Evolutionary conservation across 2,113 vertebrate genomes (phyloP).

Genomic region (Archilochus colubris): DNA sequence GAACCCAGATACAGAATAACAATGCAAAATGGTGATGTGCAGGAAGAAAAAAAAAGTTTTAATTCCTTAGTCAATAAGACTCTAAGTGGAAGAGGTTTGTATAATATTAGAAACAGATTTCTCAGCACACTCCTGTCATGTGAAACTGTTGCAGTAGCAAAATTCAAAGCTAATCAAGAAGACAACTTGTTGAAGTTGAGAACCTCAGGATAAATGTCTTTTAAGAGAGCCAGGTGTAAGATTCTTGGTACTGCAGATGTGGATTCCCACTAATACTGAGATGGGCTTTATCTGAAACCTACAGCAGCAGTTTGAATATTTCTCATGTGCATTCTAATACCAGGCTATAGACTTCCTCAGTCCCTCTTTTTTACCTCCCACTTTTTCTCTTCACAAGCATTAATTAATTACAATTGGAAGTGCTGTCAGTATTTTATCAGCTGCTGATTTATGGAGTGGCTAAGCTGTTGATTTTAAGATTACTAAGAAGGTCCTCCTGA

Average conservation of each 20-base stretch:
- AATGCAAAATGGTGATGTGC: background rate
- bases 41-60: background rate
- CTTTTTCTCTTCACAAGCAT: background rate
- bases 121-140: constrained; percentile 33
- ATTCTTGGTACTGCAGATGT: too few species aligned
- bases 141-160: constrained; percentile 28
- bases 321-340: background rate
- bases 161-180: constrained; percentile 34
- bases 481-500: background rate
- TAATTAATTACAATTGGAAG: background rate
- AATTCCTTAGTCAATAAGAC: background rate
- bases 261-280: too few species aligned
- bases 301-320: background rate
- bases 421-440: constrained; percentile 26
- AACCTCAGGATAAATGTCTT: background rate
- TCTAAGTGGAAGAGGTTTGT: background rate
- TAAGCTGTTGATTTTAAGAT: background rate
- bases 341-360: background rate
- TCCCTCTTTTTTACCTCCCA: background rate
- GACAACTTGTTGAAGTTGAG: background rate
- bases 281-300: background rate
- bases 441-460: background rate
- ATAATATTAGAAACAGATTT: constrained; percentile 28
- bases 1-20: background rate
- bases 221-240: too few species aligned